Evolutionary conservation across 2,888 invertebrate species (phyloP), one percentile per base, ranked within the genome.

Genomic region (Campopleginae sp.): DNA sequence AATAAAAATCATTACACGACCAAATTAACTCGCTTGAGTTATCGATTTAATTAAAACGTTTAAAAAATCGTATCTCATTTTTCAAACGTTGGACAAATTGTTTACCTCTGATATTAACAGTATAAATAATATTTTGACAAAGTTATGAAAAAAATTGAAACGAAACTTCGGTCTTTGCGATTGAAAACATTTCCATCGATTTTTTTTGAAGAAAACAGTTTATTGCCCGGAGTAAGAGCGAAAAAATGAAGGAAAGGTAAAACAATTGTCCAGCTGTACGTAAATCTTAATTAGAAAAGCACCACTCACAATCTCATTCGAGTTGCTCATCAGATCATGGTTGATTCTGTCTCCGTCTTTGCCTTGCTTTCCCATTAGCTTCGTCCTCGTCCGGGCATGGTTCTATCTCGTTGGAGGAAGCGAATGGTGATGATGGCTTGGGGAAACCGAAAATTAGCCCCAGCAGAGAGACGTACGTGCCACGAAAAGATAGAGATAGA

Each of bases 391-490:
- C 48, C 65, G 44, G 38, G 8, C 31, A 10, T 12, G 17, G 74
- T 72, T 72, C 70, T 83, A 77, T 74, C 72, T 74, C 33, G 80
- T 70, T 80, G 68, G 68, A 80, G 70, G 82, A 33, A 71, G 70
- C 78, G 79, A 80, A 83, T 78, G 74, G 85, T 81, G 88, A 89
- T 88, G 90, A 91, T 90, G 90, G 91, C 90, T 88, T 83, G 84
- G 92, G 92, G 90, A 91, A 91, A 89, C 93, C 93, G 93, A 92
- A 92, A 93, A 93, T 93, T 93, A 92, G 90, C 90, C 90, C 90
- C 86, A 85, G 88, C 88, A 90, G 90, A 89, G 89, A 89, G 89
- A 88, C 88, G 77, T 85, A 85, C 82, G 85, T 80, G 80, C 77
- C 68, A 61, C 68, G 54, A 74, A 74, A 77, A 77, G 85, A 65